Evolutionary conservation across 1,140 invertebrate genomes (phyloP), one percentile per base, ranked within the genome.

Genomic region (Aphidius gifuensis): DNA sequence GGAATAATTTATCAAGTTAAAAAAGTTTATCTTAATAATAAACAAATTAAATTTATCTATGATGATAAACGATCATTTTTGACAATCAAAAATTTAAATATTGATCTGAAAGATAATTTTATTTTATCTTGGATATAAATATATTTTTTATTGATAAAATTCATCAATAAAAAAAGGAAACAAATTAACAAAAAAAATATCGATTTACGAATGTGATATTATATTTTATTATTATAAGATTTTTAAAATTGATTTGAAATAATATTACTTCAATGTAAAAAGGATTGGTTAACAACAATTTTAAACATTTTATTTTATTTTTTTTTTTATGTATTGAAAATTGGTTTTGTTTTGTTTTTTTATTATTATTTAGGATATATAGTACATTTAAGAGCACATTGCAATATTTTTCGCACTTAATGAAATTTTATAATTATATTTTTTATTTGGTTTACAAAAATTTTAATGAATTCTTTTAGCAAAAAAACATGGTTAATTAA

Each of bases 1-100:
- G 81, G 81, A 16, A 57, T 82, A 48, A 48, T n/a, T 6, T 39
- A 58, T 16, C 39, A 51, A 51, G 69, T 80, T 3, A 59, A 53
- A 6, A 8, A 32, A 40, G 73, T 78, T 4, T 56, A 60, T 4
- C 38, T 82, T 9, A 75, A 82, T 57, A 23, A 65, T 11, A 66
- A 66, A 11, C 44, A 68, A 11, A 58, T 72, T 51, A 11, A 32
- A 57, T 78, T 76, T 54, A 50, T 63, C 9, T 75, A 74, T 44
- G 53, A 72, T 38, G 8, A 40, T 11, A 46, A 58, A 2, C 53
- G 61, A 68, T 69, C 70, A 45, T 49, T 39, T 49, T 49, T 40
- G 7, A 38, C 40, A n/a, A 39, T 53, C 39, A 40, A 47, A 47
- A 9, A 64, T n/a, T 57, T 60, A 9, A n/a, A 56, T 11, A 54